Evolutionary conservation across 2,113 vertebrate species (phyloP).

Genomic region (Osmerus eperlanus): DNA sequence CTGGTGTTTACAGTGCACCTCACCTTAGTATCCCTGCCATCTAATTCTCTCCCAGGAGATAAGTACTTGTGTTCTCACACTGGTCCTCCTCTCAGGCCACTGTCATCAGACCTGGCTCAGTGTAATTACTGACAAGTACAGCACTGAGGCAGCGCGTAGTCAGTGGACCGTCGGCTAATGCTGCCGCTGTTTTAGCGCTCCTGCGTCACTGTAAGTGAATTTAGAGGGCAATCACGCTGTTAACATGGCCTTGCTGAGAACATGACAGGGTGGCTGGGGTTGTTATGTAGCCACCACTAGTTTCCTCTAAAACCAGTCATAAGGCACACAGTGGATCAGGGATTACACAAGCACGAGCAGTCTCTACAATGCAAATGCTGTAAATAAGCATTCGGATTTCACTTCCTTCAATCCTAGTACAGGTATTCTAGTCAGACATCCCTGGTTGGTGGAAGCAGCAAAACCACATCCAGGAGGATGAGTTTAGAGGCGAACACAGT

Average conservation of each 20-base stretch:
- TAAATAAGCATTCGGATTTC: too few relatives aligned
- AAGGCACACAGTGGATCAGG: not conserved
- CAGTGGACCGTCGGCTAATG: conserved; percentile 24
- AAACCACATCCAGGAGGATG: not conserved
- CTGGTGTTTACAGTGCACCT: not conserved
- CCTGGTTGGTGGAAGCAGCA: too few relatives aligned
- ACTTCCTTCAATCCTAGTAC: too few relatives aligned
- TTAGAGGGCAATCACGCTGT: conserved; percentile 21
- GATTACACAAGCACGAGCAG: too few relatives aligned
- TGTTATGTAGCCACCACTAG: too few relatives aligned
- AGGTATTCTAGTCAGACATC: too few relatives aligned
- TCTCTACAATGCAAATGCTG: too few relatives aligned
- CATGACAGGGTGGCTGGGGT: too few relatives aligned
- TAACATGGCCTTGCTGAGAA: not conserved
- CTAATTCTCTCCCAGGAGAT: not conserved
- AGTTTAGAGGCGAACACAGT: not conserved
- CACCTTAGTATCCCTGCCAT: too few relatives aligned
- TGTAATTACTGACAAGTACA: conserved; percentile 54
- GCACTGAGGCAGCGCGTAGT: conserved; percentile 35
- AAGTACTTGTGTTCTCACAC: conserved; percentile 28
- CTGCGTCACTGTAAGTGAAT: conserved; percentile 16
- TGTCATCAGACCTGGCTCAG: conserved; percentile 52
- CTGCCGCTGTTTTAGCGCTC: not conserved
- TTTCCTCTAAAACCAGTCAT: too few relatives aligned
- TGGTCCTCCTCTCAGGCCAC: conserved; percentile 32